Evolutionary conservation across 2,113 vertebrate genomes (phyloP).

Genomic region (Heptranchias perlo): DNA sequence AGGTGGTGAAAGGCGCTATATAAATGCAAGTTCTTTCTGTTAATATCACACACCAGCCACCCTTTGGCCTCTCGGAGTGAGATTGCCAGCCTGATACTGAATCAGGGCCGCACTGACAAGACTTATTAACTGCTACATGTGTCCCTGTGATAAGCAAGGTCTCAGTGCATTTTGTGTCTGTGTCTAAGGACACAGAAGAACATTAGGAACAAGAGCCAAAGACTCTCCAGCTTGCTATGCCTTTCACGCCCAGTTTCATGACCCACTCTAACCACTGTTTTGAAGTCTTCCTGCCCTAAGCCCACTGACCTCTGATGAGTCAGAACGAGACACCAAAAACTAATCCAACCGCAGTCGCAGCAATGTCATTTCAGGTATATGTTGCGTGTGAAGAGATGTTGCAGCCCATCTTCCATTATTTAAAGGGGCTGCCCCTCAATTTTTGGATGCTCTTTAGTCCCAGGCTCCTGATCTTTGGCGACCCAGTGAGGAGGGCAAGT

Average conservation of each 20-base stretch:
- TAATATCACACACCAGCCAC: background rate
- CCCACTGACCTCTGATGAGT: background rate
- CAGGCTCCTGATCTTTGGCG: too few relatives aligned
- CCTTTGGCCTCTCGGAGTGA: background rate
- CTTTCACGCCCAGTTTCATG: too few relatives aligned
- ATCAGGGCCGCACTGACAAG: background rate
- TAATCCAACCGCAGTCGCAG: background rate
- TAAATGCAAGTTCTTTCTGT: too few relatives aligned
- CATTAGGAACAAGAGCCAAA: background rate
- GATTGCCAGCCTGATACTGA: background rate
- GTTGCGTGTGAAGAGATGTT: too few relatives aligned
- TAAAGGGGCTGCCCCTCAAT: too few relatives aligned
- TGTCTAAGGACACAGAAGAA: background rate
- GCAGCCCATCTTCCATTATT: too few relatives aligned
- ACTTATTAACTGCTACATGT: background rate
- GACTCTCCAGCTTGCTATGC: background rate
- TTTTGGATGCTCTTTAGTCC: too few relatives aligned
- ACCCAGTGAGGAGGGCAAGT: too few relatives aligned
- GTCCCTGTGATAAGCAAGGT: background rate
- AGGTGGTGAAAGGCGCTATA: too few relatives aligned
- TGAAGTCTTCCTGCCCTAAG: background rate
- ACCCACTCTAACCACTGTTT: background rate
- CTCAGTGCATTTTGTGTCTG: too few relatives aligned
- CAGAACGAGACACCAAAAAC: background rate
- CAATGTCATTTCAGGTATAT: too few relatives aligned